Percentiles rank a stretch among this genome's conserved stretches.
Conservation (phyloP, 2,113 vertebrate species). For the Gracilinanus agilis region DNA sequence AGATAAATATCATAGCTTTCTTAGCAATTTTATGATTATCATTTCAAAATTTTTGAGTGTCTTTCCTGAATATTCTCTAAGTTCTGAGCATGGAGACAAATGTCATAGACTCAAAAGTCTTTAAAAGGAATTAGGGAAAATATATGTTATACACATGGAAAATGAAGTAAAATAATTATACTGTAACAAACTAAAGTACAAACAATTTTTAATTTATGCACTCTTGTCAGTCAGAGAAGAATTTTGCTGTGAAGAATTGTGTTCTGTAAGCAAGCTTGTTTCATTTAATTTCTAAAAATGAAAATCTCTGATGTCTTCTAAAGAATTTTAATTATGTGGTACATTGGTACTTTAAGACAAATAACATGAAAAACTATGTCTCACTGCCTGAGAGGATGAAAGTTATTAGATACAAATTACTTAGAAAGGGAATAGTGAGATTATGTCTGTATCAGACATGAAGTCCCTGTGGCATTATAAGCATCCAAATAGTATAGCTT, state of each 20-base stretch:
- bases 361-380: neutral
- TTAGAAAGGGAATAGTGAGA: neutral
- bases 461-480: constrained; percentile 61
- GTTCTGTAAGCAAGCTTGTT: neutral
- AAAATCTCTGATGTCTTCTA: neutral
- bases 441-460: constrained; percentile 5
- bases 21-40: too few species aligned
- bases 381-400: constrained; percentile 14
- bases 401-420: constrained; percentile 42
- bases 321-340: constrained; percentile 6
- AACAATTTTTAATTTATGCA: neutral
- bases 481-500: constrained; percentile 49
- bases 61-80: neutral
- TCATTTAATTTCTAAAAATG: constrained; percentile 18
- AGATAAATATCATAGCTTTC: too few species aligned
- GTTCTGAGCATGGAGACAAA: neutral
- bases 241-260: neutral
- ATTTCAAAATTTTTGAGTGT: too few species aligned
- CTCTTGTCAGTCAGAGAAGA: constrained; percentile 33
- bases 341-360: constrained; percentile 52
- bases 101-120: neutral
- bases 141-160: neutral
- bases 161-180: constrained; percentile 6
- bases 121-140: neutral
- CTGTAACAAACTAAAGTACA: constrained; percentile 16